A percentile compares a stretch with the other conserved stretches of the same genome.
Conservation (phyloP, 1,140 invertebrate species). For the Adelges cooleyi region DNA sequence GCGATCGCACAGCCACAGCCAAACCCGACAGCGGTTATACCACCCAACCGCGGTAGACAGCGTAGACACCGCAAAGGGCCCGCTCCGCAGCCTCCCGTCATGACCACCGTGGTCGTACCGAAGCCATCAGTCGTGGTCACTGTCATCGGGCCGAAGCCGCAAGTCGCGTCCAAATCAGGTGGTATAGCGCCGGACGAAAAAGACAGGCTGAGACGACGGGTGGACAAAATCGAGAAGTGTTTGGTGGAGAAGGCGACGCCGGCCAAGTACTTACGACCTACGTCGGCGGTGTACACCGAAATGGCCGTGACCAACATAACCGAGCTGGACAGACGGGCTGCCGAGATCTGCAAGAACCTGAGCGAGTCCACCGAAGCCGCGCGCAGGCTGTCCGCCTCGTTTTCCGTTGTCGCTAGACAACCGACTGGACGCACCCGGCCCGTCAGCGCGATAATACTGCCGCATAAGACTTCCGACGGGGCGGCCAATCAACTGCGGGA, state of each 20-base stretch:
- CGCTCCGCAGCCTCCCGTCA: too few relatives aligned
- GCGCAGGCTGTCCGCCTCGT: background rate
- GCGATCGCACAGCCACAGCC: background rate
- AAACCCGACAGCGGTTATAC: background rate
- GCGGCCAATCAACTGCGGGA: background rate
- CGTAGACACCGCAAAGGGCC: too few relatives aligned
- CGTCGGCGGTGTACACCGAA: background rate
- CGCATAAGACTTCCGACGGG: background rate
- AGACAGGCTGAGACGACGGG: background rate
- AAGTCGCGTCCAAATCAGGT: background rate
- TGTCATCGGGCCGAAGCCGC: background rate
- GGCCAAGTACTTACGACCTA: background rate
- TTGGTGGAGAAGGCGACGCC: background rate
- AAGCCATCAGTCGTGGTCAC: too few relatives aligned
- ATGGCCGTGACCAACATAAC: slow-evolving; percentile 13
- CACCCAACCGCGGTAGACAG: too few relatives aligned
- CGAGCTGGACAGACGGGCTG: slow-evolving; percentile 4
- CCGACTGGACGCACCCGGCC: background rate
- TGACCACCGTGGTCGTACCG: too few relatives aligned
- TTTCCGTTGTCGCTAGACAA: background rate
- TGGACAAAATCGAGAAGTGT: slow-evolving; percentile 19
- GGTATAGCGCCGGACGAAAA: background rate
- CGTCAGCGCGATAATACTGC: background rate
- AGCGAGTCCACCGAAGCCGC: background rate
- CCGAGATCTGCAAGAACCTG: background rate